Conservation (phyloP, 1,140 invertebrate genomes). For the Orius insidiosus region DNA sequence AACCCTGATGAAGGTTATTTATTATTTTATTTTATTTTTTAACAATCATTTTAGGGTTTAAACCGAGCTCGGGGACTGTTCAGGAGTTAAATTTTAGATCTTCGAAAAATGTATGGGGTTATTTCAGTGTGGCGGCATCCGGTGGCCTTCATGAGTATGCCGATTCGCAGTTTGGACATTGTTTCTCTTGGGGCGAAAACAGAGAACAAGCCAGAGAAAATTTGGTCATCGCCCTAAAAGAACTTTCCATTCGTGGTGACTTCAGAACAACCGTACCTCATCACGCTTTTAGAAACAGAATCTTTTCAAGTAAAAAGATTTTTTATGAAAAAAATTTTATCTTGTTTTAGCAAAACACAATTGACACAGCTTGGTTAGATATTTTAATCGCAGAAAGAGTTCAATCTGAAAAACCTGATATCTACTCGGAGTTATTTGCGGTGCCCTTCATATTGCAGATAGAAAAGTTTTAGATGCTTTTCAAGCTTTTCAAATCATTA, state of each 20-base stretch:
- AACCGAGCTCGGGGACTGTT: constrained; percentile 93
- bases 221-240: constrained; percentile 91
- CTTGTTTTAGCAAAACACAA: constrained; percentile 69
- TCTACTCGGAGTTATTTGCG: constrained; percentile 89
- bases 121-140: constrained; percentile 94
- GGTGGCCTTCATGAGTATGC: constrained; percentile 98
- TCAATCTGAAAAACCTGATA: constrained; percentile 86
- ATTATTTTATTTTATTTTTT: constrained; percentile 1
- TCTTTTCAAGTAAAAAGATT: constrained; percentile 45
- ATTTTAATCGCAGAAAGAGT: constrained; percentile 85
- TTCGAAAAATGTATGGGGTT: constrained; percentile 99
- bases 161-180: constrained; percentile 99
- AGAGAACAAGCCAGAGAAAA: constrained; percentile 92
- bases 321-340: not conserved
- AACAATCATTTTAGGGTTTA: constrained; percentile 51
- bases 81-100: constrained; percentile 97
- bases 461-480: constrained; percentile 69
- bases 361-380: constrained; percentile 97
- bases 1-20: constrained; percentile 89
- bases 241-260: constrained; percentile 92
- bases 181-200: constrained; percentile 99
- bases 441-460: constrained; percentile 89
- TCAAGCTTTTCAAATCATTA: constrained; percentile 80
- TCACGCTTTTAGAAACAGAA: constrained; percentile 85
- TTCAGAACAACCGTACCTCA: constrained; percentile 97